These are phyloP conservation scores for Eucera pruinosa DNA, from an alignment of 2,888 invertebrate genomes.

Conservation along the genomic window DNA sequence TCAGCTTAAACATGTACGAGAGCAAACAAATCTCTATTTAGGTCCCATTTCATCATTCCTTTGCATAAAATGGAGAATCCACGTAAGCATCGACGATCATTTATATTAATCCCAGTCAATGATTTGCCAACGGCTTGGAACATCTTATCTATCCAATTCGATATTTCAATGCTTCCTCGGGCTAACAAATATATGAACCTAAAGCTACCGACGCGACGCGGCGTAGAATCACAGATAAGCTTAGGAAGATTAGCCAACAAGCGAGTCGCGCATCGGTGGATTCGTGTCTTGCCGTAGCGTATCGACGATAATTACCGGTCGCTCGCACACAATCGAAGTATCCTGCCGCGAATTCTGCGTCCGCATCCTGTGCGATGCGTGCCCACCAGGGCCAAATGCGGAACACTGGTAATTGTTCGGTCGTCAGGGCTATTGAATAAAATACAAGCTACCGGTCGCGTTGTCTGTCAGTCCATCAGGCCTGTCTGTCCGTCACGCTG, in stretches of 20 bases:
- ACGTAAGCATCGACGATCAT: too few species aligned
- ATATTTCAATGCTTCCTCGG: not conserved
- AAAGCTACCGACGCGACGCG: not conserved
- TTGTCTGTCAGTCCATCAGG: constrained; percentile 80
- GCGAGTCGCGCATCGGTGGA: constrained; percentile 74
- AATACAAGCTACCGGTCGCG: constrained; percentile 83
- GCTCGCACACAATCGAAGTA: constrained; percentile 77
- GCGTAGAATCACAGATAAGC: not conserved
- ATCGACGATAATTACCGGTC: constrained; percentile 80
- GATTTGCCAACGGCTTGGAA: too few species aligned
- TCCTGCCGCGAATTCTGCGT: constrained; percentile 72
- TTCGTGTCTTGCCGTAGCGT: constrained; percentile 68
- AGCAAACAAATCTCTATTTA: too few species aligned
- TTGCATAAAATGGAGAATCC: too few species aligned
- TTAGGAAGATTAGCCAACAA: constrained; percentile 61
- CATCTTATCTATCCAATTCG: not conserved
- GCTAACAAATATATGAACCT: too few species aligned
- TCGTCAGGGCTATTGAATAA: constrained; percentile 83
- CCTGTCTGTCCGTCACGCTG: constrained; percentile 83
- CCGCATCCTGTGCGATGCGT: constrained; percentile 78
- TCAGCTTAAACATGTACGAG: too few species aligned
- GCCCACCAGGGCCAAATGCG: constrained; percentile 65
- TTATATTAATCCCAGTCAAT: too few species aligned
- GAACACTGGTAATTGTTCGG: constrained; percentile 82
- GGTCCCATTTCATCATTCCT: too few species aligned